A percentile compares a stretch with the other conserved stretches of the same genome.
Conservation (phyloP, 2,797 vertebrate genomes). For the Poecile montanus region DNA sequence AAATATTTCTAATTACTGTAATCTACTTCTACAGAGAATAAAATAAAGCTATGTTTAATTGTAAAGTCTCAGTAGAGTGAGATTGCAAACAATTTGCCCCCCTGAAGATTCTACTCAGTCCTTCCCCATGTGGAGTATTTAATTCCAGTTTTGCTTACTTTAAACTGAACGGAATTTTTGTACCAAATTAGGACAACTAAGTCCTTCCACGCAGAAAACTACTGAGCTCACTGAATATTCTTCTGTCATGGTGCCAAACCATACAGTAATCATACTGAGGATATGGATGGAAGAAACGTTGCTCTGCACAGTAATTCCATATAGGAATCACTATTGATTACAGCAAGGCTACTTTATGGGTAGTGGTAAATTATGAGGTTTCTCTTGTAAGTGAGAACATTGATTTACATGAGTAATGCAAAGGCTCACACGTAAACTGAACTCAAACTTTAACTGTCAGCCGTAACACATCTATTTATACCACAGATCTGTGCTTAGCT, state of each 20-base stretch:
- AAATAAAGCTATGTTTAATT: not conserved
- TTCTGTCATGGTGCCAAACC: slow-evolving; percentile 76
- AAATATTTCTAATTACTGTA: not conserved
- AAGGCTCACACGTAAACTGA: slow-evolving; percentile 48
- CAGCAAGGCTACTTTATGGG: slow-evolving; percentile 45
- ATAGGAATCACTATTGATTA: slow-evolving; percentile 56
- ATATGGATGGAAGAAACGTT: slow-evolving; percentile 52
- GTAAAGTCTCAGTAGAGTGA: not conserved
- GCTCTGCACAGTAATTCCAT: slow-evolving; percentile 57
- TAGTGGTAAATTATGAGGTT: slow-evolving; percentile 64
- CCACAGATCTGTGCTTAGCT: slow-evolving; percentile 52
- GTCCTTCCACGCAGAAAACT: slow-evolving; percentile 75
- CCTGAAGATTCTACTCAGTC: not conserved
- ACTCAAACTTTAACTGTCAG: slow-evolving; percentile 55
- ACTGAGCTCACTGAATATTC: slow-evolving; percentile 75
- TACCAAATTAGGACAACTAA: slow-evolving; percentile 72
- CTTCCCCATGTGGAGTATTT: slow-evolving; percentile 20
- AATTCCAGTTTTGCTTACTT: slow-evolving; percentile 63
- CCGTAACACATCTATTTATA: slow-evolving; percentile 59
- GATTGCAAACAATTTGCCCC: not conserved
- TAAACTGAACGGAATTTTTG: slow-evolving; percentile 74
- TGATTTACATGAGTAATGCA: slow-evolving; percentile 55
- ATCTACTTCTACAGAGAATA: not conserved
- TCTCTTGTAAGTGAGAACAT: slow-evolving; percentile 63
- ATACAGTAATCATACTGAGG: slow-evolving; percentile 70